Base-by-base conservation (phyloP, 1,140 invertebrate species). In the Nasonia vitripennis region DNA sequence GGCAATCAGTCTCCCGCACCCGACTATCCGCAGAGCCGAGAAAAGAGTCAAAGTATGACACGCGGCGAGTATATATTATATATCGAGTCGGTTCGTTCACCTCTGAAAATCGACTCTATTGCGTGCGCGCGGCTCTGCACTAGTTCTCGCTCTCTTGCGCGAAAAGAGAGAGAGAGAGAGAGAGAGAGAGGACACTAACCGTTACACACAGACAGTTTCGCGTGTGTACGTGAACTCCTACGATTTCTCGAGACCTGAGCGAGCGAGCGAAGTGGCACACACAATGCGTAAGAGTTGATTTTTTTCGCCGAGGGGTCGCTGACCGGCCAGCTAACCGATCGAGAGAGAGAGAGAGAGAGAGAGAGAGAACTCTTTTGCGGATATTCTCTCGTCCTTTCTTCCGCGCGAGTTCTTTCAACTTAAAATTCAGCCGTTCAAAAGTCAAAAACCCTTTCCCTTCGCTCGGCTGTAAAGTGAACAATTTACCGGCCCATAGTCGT, bases 91-190 rank as follows among this genome's bases (percentile, higher is more conserved):
- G 92, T 92, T 93, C 92, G 89, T 92, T 92, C 88, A 93, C 91
- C 92, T 88, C 87, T 91, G 90, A 92, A 92, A 93, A 92, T 27
- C 27, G 92, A 92, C 92, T 93, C 48, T 82, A 86, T 87, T 84
- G 85, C 85, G 67, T 78, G 77, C 85, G 48, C 78, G 68, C 27
- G n/a, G n/a, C n/a, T n/a, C 27, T 71, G 68, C 68, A 45, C 74
- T 41, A 75, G 51, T 77, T 83, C 55, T 62, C 67, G 2, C 62
- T 23, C 14, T 23, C 10, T 37, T 37, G 34, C 5, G 73, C 68
- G 45, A 78, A 55, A 78, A 27, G 23, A n/a, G 0, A 27, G 27
- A 27, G 27, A 27, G 27, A 37, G 27, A 31, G 14, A 31, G 31
- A 27, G 34, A 45, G 23, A 27, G 74, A 34, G 34, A 37, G 34